Evolutionary conservation across 2,797 vertebrate species (phyloP).

Genomic region (Enteromius mattozi): DNA sequence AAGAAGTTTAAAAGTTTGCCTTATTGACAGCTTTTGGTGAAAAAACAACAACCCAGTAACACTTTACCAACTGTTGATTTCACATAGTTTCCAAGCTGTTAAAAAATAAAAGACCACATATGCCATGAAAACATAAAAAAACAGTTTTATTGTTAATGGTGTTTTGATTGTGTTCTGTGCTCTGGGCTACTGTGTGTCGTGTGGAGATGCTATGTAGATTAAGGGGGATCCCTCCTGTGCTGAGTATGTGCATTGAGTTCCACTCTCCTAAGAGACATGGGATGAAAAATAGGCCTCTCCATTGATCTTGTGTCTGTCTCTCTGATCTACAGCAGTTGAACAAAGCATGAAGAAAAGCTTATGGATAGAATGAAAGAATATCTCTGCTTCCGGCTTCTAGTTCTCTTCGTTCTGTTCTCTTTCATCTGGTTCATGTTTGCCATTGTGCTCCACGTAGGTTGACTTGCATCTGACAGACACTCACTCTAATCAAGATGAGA

Average conservation of each 20-base stretch:
- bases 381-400: neutral
- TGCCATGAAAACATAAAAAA: neutral
- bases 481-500: conserved; percentile 25
- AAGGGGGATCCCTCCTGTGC: conserved; percentile 22
- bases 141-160: neutral
- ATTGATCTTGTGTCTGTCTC: conserved; percentile 19
- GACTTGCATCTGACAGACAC: conserved; percentile 20
- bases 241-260: neutral
- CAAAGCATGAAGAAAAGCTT: conserved; percentile 18
- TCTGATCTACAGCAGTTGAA: conserved; percentile 25
- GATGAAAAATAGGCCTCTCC: neutral
- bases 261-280: neutral
- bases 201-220: neutral
- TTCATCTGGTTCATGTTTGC: conserved; percentile 45
- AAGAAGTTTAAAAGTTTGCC: neutral
- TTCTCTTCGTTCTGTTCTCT: neutral
- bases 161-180: conserved; percentile 12
- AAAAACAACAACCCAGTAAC: neutral
- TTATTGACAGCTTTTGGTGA: neutral
- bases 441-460: neutral
- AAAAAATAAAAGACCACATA: neutral
- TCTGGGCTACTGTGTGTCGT: neutral
- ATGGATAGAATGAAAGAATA: conserved; percentile 24
- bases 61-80: neutral
- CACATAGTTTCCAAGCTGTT: neutral